These are phyloP conservation scores for Mesodorylaimus sp. DNA, from an alignment of 2,888 invertebrate species.

Conservation along the genomic window DNA sequence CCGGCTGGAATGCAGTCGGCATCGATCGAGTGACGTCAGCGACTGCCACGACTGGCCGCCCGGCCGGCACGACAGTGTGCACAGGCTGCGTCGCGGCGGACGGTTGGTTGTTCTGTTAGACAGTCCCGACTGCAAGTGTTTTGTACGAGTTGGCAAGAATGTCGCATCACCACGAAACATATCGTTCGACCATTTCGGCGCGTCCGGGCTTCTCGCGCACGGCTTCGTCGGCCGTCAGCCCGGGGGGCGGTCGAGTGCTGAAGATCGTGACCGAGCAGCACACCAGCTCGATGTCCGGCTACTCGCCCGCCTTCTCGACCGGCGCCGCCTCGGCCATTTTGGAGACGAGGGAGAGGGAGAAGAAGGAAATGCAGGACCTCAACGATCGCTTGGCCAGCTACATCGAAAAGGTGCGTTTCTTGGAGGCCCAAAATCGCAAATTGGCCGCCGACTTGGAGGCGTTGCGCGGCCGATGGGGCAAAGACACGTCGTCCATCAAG, in stretches of 20 bases:
- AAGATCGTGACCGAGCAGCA: constrained; percentile 27
- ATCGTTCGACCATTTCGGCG: constrained; percentile 20
- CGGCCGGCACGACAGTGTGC: no score
- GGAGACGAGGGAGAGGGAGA: constrained; percentile 34
- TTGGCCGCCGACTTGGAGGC: constrained; percentile 13
- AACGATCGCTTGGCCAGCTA: constrained; percentile 39
- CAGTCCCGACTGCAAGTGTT: no score
- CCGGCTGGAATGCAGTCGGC: no score
- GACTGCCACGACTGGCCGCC: no score
- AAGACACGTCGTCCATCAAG: constrained; percentile 18
- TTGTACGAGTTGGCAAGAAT: no score
- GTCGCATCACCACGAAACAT: no score
- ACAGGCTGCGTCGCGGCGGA: no score
- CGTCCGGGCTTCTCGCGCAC: constrained; percentile 18
- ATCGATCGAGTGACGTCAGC: no score
- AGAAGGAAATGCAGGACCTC: constrained; percentile 38
- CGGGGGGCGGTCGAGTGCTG: constrained; percentile 21
- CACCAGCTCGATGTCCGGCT: constrained; percentile 14
- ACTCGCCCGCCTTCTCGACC: constrained; percentile 19
- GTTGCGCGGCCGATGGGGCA: constrained; percentile 13
- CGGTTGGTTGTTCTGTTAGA: no score
- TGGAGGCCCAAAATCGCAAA: constrained; percentile 14
- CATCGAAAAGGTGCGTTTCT: constrained; percentile 10
- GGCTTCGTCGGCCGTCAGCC: background rate
- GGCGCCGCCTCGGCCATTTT: constrained; percentile 33